Base-by-base conservation (phyloP, 2,113 vertebrate species). In the Daboia siamensis region DNA sequence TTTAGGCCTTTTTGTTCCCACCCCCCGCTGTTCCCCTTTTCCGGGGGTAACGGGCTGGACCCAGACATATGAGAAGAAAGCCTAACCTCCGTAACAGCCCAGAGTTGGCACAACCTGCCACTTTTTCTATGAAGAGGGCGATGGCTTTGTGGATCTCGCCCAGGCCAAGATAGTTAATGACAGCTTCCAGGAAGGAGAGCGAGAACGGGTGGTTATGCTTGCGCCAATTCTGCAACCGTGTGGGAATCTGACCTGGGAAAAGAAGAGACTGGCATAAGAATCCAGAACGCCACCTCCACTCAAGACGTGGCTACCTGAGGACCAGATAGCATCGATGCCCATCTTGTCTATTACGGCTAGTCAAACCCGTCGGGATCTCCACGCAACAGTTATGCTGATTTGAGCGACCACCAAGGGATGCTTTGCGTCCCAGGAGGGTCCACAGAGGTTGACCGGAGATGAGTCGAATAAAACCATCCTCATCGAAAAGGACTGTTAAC, bases 111-210 rank as follows among this genome's bases (percentile, higher is more conserved):
- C 98, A 98, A 3, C 95, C 97, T 26, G 93, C 93, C n/a, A 98
- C 93, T 0, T 98, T 98, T 5, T 98, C 98, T 95, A 99, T 96
- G 93, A 99, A 97, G 90, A 99, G 98, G 0, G 97, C 96, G 85
- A 99, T 96, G 5, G 98, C 99, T 90, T 99, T 99, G 96, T 99
- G 98, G 23, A 99, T 98, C 96, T 99, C 99, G 11, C 97, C 98
- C 97, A 99, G 98, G 92, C 99, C 98, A 0, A 99, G 97, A 15
- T 98, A 98, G 85, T 97, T 97, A 93, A 99, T 96, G 93, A 99
- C 96, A 12, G 98, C 98, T 96, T 99, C 98, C 94, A 99, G 96
- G 96, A 99, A 98, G 1, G 94, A 86, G 92, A 99, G 96, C 0
- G 97, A 98, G 93, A 99, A 98, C 21, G 98, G 98, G 91, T 98